phyloP scores from a whole-genome alignment of 1,140 invertebrate species.

The Dreissena polymorpha region DNA sequence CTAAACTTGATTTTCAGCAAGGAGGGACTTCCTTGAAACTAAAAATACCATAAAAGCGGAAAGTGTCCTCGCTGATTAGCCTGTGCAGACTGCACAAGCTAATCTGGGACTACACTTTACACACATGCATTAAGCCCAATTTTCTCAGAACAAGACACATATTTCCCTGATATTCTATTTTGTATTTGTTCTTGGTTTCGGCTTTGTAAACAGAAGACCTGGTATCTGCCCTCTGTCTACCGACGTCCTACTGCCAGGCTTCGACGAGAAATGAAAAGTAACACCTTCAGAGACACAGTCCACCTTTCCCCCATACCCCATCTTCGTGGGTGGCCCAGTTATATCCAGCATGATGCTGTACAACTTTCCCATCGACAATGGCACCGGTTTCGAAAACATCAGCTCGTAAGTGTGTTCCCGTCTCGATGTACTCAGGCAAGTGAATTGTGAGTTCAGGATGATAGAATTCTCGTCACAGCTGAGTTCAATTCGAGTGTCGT shows the following conservation, averaged over 20 bases:
- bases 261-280: constrained; percentile 36
- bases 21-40: too few relatives aligned
- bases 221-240: constrained; percentile 51
- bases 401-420: constrained; percentile 36
- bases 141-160: too few relatives aligned
- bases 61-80: too few relatives aligned
- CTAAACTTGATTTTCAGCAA: too few relatives aligned
- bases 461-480: constrained; percentile 11
- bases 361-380: constrained; percentile 25
- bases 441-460: constrained; percentile 9
- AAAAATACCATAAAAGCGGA: too few relatives aligned
- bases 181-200: too few relatives aligned
- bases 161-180: too few relatives aligned
- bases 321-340: constrained; percentile 39
- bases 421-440: constrained; percentile 34
- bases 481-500: constrained; percentile 31
- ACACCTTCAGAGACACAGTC: constrained; percentile 20
- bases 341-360: constrained; percentile 40
- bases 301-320: constrained; percentile 37
- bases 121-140: too few relatives aligned
- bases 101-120: too few relatives aligned
- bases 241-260: constrained; percentile 9
- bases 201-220: constrained; percentile 42
- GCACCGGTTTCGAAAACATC: constrained; percentile 25
- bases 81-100: too few relatives aligned